Percentiles rank a stretch among this genome's conserved stretches.
Evolutionary conservation across 2,888 invertebrate species (phyloP).

Genomic region (Brachyptera putata): DNA sequence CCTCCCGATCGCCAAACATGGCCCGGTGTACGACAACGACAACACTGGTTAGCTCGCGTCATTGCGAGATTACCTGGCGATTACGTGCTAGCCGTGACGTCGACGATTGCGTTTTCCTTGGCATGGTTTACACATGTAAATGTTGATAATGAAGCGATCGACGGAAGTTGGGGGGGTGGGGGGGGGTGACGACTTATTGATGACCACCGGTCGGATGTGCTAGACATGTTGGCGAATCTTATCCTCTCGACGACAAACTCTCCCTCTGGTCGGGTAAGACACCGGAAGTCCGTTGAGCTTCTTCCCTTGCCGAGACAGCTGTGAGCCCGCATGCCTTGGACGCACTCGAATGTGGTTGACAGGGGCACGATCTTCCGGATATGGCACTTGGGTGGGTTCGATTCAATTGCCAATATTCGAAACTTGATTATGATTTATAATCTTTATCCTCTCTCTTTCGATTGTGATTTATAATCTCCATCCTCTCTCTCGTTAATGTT

Average conservation of each 20-base stretch:
- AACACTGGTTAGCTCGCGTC: neutral
- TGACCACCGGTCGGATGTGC: neutral
- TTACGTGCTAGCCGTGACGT: too few relatives aligned
- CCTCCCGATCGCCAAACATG: conserved; percentile 9
- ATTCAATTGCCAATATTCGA: too few relatives aligned
- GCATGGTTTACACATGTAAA: conserved; percentile 4
- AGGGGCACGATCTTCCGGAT: too few relatives aligned
- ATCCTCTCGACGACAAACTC: too few relatives aligned
- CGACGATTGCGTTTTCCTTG: neutral
- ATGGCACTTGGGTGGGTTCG: too few relatives aligned
- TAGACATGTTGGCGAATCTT: neutral
- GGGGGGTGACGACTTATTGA: neutral
- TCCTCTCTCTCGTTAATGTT: too few relatives aligned
- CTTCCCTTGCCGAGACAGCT: conserved; percentile 1
- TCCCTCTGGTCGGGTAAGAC: neutral
- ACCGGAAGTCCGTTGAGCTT: neutral
- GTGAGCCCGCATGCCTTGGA: neutral
- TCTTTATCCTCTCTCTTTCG: too few relatives aligned
- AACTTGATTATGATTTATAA: too few relatives aligned
- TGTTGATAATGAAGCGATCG: neutral
- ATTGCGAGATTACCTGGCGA: neutral
- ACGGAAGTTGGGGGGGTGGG: neutral
- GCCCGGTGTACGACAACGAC: neutral
- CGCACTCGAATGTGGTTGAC: too few relatives aligned
- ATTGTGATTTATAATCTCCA: too few relatives aligned